Evolutionary conservation across 2,797 vertebrate genomes (phyloP), one percentile per base, ranked within the genome.

Genomic region (Alca torda): DNA sequence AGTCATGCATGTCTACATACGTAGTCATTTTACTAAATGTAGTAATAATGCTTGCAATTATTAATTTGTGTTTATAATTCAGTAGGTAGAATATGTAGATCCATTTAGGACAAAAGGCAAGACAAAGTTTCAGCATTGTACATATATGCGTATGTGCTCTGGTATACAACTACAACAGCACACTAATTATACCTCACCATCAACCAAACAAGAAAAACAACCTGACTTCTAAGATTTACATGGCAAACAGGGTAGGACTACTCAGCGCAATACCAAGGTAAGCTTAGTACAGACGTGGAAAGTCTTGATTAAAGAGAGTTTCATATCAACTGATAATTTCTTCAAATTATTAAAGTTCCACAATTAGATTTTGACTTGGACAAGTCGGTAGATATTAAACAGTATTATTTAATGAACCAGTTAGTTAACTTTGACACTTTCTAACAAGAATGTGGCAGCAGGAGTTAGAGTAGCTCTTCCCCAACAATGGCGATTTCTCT

Each of bases 131-230:
- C 61, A 93, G 59, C 33, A 60, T 31, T 37, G 48, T 5, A 68
- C 1, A 7, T 28, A 9, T 7, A 39, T 7, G 21, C 15, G 11
- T 33, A 23, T 0, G 7, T 46, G 20, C 15, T 23, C 28, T 60
- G 53, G 50, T 17, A 53, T 15, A 56, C 12, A 56, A 37, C 37
- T 31, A 48, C 15, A 63, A 6, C 12, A 50, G 1, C 37, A 45
- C 9, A 18, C 11, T 9, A 59, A 51, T 60, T 50, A 56, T 3
- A 51, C 14, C 25, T 85, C 57, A 74, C 4, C 41, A 60, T 30
- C 39, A 76, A 61, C 16, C 76, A 68, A 80, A 26, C 19, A 77
- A 77, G n/a, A 37, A 13, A 64, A 87, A 87, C 70, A 21, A 11
- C 11, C 7, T 30, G 16, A 56, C 10, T 67, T 68, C 67, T 31